phyloP scores from a whole-genome alignment of 2,888 invertebrate genomes.

The Villa cingulata region DNA sequence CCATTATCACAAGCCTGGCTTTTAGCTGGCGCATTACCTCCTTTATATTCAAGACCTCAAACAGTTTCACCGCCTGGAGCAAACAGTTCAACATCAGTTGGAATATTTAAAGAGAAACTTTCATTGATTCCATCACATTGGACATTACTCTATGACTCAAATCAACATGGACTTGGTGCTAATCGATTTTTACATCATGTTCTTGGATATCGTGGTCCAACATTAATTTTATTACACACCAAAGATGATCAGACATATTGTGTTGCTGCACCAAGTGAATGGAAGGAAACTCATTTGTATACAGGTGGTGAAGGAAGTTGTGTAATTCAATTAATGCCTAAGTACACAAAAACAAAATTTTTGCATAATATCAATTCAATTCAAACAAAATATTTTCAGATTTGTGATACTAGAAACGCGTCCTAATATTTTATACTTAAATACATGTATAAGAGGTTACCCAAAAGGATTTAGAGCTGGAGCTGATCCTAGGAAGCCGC shows the following conservation, averaged over 20 bases:
- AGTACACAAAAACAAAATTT: no score
- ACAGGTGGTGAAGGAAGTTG: constrained; percentile 71
- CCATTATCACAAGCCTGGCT: constrained; percentile 58
- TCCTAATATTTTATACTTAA: constrained; percentile 69
- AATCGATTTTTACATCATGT: constrained; percentile 84
- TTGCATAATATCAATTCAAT: neutral
- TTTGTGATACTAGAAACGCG: constrained; percentile 47
- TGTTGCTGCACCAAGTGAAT: constrained; percentile 63
- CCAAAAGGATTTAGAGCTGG: constrained; percentile 75
- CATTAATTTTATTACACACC: constrained; percentile 46
- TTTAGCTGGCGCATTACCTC: constrained; percentile 49
- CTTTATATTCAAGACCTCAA: constrained; percentile 41
- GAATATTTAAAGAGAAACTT: constrained; percentile 48
- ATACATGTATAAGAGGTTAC: constrained; percentile 69
- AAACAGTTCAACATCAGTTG: constrained; percentile 27
- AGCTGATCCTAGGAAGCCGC: constrained; percentile 60
- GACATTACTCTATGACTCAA: constrained; percentile 70
- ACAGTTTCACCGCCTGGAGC: constrained; percentile 20
- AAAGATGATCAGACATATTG: constrained; percentile 54
- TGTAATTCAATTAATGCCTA: constrained; percentile 61
- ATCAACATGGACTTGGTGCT: constrained; percentile 73
- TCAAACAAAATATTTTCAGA: constrained; percentile 26
- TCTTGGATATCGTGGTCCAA: constrained; percentile 48
- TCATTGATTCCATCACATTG: constrained; percentile 67
- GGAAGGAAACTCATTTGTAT: constrained; percentile 74